Percentiles rank a stretch among this genome's conserved stretches.
These are phyloP conservation scores for Chaenocephalus aceratus DNA, from an alignment of 2,113 vertebrate species.

Conservation along the genomic window DNA sequence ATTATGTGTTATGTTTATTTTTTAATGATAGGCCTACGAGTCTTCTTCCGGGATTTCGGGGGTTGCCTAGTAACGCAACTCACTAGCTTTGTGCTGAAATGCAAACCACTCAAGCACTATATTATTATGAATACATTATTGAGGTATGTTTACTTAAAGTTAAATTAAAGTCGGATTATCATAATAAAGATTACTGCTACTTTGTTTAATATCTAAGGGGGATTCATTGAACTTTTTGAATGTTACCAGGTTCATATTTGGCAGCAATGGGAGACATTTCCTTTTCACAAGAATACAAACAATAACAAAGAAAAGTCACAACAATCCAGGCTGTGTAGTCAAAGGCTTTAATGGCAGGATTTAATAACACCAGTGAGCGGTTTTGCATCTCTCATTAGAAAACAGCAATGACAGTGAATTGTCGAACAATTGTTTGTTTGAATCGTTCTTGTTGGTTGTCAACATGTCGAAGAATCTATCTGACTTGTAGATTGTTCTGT, in stretches of 20 bases:
- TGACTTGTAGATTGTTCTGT: not conserved
- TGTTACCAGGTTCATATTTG: not conserved
- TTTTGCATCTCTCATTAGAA: not conserved
- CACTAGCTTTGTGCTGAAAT: not conserved
- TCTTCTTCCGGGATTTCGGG: constrained; percentile 16
- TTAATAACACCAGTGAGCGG: not conserved
- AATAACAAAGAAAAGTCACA: constrained; percentile 6
- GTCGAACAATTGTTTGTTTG: not conserved
- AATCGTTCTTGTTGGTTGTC: not conserved
- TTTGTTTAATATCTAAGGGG: no score
- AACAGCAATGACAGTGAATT: not conserved
- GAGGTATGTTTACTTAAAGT: no score
- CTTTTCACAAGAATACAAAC: not conserved
- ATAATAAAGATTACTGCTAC: no score
- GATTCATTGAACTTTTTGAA: not conserved
- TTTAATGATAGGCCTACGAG: not conserved
- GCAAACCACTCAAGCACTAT: not conserved
- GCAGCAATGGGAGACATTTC: not conserved
- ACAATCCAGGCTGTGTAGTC: not conserved
- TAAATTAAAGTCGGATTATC: not conserved
- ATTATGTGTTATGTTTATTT: not conserved
- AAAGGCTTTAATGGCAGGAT: constrained; percentile 36
- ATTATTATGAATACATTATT: no score
- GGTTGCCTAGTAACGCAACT: constrained; percentile 6
- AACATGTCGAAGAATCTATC: not conserved